Evolutionary conservation across 2,113 vertebrate genomes (phyloP).

Genomic region (Eulacestoma nigropectus): DNA sequence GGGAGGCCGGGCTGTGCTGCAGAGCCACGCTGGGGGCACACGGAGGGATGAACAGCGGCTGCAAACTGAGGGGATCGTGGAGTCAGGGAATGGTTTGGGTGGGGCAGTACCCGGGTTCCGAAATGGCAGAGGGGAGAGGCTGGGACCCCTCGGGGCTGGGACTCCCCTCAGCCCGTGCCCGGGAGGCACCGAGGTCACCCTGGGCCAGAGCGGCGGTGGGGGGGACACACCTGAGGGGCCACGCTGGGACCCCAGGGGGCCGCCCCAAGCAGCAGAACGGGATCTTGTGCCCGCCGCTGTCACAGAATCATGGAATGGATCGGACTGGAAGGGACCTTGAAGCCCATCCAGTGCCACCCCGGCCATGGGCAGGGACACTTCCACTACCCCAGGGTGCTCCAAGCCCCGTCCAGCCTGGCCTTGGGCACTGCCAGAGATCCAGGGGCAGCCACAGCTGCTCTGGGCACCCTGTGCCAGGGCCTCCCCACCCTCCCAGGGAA

Average conservation of each 20-base stretch:
- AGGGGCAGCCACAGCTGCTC: no score
- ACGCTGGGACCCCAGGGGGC: accelerated
- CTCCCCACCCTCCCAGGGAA: no score
- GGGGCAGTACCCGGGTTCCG: background rate
- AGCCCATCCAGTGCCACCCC: background rate
- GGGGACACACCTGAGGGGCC: background rate
- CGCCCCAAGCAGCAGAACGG: background rate
- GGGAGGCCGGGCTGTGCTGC: background rate
- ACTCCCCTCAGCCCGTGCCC: background rate
- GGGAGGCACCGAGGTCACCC: background rate
- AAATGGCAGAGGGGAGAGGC: background rate
- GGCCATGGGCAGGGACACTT: background rate
- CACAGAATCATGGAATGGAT: background rate
- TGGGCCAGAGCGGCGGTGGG: background rate
- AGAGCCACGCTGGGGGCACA: background rate
- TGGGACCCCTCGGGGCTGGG: background rate
- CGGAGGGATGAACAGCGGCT: accelerated
- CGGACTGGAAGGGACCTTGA: background rate
- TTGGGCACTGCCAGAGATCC: no score
- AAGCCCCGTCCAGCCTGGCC: no score
- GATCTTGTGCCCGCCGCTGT: accelerated
- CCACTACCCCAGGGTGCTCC: background rate
- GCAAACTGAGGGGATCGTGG: accelerated
- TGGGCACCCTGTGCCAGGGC: no score
- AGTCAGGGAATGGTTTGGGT: background rate